Conservation (phyloP, 2,113 vertebrate genomes). For the Ardeotis arabs region DNA sequence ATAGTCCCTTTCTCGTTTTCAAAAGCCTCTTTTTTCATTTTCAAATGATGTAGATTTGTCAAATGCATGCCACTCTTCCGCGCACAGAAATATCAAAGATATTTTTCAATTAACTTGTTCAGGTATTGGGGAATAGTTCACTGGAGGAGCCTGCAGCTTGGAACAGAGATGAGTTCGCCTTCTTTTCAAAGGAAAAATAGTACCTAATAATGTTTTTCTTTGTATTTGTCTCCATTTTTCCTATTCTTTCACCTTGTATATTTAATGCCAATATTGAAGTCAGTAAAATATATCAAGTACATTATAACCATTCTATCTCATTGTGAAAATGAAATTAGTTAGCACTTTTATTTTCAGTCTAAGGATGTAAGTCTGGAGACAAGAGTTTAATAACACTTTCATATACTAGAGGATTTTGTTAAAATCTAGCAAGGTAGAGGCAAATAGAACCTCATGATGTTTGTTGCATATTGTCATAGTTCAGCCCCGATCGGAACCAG, state of each 20-base stretch:
- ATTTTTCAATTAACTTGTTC: background rate
- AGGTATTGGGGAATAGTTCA: background rate
- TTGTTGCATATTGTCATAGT: background rate
- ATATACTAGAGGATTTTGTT: background rate
- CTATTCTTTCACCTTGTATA: background rate
- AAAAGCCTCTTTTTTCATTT: background rate
- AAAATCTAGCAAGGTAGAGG: background rate
- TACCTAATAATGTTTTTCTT: background rate
- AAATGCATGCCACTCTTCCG: background rate
- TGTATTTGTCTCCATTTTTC: background rate
- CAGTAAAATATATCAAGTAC: background rate
- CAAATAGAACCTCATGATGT: background rate
- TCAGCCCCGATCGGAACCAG: no score
- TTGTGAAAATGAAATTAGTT: background rate
- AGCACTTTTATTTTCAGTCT: background rate
- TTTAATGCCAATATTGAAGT: background rate
- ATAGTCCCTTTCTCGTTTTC: background rate
- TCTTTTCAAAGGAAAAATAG: background rate
- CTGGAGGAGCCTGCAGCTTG: background rate
- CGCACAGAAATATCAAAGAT: background rate
- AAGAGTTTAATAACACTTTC: background rate
- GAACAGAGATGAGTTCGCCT: background rate
- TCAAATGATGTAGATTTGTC: background rate
- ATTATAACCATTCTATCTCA: background rate
- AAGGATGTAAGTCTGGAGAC: background rate